A percentile compares a stretch with the other conserved stretches of the same genome.
Conservation (phyloP, 2,113 vertebrate species). For the Cyanistes caeruleus region DNA sequence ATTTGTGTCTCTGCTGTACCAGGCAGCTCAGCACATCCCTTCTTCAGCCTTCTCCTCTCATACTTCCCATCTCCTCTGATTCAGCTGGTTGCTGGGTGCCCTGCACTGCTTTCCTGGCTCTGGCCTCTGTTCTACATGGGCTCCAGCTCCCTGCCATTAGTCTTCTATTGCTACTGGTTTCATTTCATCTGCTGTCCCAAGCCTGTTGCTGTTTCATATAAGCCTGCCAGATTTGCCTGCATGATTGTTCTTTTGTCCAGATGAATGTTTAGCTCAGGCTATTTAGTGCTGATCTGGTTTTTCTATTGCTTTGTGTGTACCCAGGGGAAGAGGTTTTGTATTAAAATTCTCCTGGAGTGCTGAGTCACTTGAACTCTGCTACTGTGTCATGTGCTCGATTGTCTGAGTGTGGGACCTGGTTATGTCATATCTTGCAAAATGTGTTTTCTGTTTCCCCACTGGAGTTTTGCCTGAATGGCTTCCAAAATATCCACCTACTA, state of each 20-base stretch:
- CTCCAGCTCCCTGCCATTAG: background rate
- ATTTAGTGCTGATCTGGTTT: conserved; percentile 65
- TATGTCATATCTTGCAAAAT: conserved; percentile 56
- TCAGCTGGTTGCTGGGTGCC: background rate
- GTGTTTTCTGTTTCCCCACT: conserved; percentile 42
- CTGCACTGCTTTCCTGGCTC: background rate
- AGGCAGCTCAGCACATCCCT: background rate
- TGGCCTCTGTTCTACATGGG: background rate
- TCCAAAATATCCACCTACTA: conserved; percentile 54
- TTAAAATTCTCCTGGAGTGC: conserved; percentile 60
- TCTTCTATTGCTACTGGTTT: conserved; percentile 16
- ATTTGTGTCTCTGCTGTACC: background rate
- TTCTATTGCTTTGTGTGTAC: conserved; percentile 49
- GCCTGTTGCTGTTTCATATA: conserved; percentile 7
- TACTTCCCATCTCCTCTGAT: background rate
- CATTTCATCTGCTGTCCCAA: background rate
- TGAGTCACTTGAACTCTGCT: conserved; percentile 65
- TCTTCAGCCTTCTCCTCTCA: background rate
- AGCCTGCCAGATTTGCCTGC: conserved; percentile 53
- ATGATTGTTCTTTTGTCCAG: conserved; percentile 60
- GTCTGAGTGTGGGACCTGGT: background rate
- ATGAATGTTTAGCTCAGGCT: conserved; percentile 52
- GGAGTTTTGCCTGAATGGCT: conserved; percentile 30
- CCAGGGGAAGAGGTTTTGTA: conserved; percentile 38
- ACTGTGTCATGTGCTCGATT: conserved; percentile 41